These are phyloP conservation scores for Amblyornis subalaris DNA, from an alignment of 2,113 vertebrate species.

Conservation along the genomic window DNA sequence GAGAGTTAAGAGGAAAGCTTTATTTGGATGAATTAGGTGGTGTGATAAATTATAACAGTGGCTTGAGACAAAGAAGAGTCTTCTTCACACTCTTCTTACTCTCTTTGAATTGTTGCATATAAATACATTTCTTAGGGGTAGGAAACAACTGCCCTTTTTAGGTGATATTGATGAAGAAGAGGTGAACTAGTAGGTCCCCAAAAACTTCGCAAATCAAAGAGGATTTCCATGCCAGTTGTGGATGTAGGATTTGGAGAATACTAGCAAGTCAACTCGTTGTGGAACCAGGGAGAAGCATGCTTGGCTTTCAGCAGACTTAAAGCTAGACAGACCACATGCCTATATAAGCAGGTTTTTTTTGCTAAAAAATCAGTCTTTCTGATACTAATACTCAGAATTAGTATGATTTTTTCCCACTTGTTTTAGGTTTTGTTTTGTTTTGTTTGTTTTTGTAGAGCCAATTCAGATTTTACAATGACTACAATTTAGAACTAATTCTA, in stretches of 20 bases:
- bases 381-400: too few species aligned
- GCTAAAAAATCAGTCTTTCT: background rate
- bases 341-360: background rate
- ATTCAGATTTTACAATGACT: background rate
- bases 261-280: background rate
- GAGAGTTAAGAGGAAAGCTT: background rate
- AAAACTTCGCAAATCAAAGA: background rate
- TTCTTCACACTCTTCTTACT: background rate
- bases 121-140: background rate
- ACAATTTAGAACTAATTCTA: background rate
- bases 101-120: background rate
- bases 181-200: background rate
- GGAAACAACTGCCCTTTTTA: background rate
- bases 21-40: background rate
- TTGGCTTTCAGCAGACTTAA: background rate
- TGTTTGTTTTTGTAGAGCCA: background rate
- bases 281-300: background rate
- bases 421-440: background rate
- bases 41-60: background rate
- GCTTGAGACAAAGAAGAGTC: background rate
- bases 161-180: background rate
- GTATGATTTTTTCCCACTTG: background rate
- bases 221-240: background rate
- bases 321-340: background rate
- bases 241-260: background rate